Percentiles rank a stretch among this genome's conserved stretches.
Evolutionary conservation across 2,888 invertebrate species (phyloP).

Genomic region (Acheta domesticus): DNA sequence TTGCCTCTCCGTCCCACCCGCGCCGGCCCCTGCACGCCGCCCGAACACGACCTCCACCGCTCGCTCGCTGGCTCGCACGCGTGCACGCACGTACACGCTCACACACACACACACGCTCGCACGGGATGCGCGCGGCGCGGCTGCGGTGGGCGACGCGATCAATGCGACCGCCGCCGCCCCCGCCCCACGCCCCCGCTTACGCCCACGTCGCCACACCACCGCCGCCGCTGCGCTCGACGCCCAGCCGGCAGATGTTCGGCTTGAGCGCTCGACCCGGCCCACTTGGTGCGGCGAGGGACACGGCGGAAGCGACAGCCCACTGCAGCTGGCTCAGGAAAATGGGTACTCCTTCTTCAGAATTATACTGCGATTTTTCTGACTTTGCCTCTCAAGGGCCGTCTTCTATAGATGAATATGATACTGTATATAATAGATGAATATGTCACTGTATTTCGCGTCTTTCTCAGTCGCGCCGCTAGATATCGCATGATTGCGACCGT

Average conservation of each 20-base stretch:
- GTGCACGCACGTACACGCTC: background rate
- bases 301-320: background rate
- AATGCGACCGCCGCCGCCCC: conserved; percentile 8
- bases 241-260: background rate
- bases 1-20: background rate
- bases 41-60: background rate
- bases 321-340: too few species aligned
- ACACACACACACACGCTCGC: background rate
- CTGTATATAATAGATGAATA: too few species aligned
- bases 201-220: background rate
- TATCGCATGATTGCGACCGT: too few species aligned
- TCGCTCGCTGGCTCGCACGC: background rate
- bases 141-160: background rate
- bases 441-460: too few species aligned
- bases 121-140: background rate
- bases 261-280: too few species aligned
- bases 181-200: background rate
- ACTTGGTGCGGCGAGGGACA: background rate
- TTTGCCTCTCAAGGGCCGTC: too few species aligned
- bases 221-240: background rate
- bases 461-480: too few species aligned
- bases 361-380: too few species aligned
- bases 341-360: too few species aligned
- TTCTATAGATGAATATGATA: too few species aligned
- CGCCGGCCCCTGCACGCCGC: background rate